These are phyloP conservation scores for Drosophila fulvimacula DNA, from an alignment of 2,888 invertebrate genomes.

Conservation along the genomic window DNA sequence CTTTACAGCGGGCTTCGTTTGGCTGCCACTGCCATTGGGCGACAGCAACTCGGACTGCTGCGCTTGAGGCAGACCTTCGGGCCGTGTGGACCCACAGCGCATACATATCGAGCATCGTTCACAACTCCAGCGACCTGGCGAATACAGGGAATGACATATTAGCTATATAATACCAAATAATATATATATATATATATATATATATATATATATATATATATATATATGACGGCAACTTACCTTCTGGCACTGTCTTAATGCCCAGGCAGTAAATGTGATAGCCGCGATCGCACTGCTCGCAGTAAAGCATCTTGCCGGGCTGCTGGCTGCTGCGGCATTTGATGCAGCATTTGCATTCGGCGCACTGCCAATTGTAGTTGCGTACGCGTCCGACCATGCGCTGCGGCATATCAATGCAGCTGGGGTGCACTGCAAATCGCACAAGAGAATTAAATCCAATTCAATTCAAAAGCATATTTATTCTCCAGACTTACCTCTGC, in stretches of 20 bases:
- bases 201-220: too few species aligned
- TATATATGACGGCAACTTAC: constrained; percentile 84
- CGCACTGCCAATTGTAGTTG: constrained; percentile 96
- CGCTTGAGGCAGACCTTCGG: constrained; percentile 83
- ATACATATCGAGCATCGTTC: constrained; percentile 90
- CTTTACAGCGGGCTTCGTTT: constrained; percentile 60
- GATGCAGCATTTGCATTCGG: constrained; percentile 95
- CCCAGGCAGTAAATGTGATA: constrained; percentile 97
- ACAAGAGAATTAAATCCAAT: too few species aligned
- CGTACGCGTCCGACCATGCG: constrained; percentile 93
- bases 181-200: too few species aligned
- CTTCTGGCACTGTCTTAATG: constrained; percentile 91
- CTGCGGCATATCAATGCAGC: constrained; percentile 93
- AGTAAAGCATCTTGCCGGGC: constrained; percentile 96
- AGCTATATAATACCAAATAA: not conserved
- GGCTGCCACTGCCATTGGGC: constrained; percentile 57
- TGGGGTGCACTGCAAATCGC: constrained; percentile 89
- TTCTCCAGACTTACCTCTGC: constrained; percentile 83
- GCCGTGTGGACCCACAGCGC: constrained; percentile 87
- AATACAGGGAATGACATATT: not conserved
- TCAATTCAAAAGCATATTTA: too few species aligned
- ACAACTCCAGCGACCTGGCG: constrained; percentile 93
- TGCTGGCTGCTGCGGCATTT: constrained; percentile 92
- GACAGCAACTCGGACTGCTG: constrained; percentile 20
- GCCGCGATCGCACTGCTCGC: constrained; percentile 97